A percentile compares a stretch with the other conserved stretches of the same genome.
phyloP scores from a whole-genome alignment of 2,888 invertebrate genomes.

The Poecilobothrus nobilitatus region DNA sequence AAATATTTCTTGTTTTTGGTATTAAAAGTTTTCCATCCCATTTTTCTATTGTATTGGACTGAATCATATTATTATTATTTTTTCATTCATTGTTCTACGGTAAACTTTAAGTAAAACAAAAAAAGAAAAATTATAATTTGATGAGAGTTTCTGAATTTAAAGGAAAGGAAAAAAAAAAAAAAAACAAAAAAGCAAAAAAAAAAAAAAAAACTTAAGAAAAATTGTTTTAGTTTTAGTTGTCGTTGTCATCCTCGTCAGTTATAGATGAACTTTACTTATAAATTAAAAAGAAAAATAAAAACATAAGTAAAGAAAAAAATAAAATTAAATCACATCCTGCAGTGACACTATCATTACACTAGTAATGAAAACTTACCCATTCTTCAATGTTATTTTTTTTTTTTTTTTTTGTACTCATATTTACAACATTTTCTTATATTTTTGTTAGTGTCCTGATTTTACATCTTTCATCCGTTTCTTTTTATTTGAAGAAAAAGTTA shows the following conservation, averaged over 20 bases:
- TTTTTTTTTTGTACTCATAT: neutral
- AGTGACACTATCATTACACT: neutral
- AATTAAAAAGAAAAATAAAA: neutral
- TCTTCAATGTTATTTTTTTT: neutral
- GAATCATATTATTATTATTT: neutral
- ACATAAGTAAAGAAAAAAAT: neutral
- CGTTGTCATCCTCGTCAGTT: neutral
- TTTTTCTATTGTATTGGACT: neutral
- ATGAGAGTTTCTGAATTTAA: neutral
- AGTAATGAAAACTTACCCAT: neutral
- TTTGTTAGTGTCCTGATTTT: too few species aligned
- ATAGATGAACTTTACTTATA: neutral
- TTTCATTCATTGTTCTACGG: too few species aligned
- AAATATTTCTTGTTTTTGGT: neutral
- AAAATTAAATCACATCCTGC: neutral
- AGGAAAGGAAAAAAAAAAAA: too few species aligned
- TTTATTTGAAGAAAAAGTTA: too few species aligned
- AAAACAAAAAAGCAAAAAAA: too few species aligned
- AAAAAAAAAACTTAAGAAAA: neutral
- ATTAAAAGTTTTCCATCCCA: neutral
- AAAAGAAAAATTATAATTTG: neutral
- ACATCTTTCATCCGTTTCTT: too few species aligned
- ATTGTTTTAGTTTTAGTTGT: neutral
- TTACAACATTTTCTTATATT: too few species aligned
- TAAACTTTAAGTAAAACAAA: neutral